phyloP scores from a whole-genome alignment of 35 echinoderm and acorn worm genomes.

The Lytechinus variegatus region DNA sequence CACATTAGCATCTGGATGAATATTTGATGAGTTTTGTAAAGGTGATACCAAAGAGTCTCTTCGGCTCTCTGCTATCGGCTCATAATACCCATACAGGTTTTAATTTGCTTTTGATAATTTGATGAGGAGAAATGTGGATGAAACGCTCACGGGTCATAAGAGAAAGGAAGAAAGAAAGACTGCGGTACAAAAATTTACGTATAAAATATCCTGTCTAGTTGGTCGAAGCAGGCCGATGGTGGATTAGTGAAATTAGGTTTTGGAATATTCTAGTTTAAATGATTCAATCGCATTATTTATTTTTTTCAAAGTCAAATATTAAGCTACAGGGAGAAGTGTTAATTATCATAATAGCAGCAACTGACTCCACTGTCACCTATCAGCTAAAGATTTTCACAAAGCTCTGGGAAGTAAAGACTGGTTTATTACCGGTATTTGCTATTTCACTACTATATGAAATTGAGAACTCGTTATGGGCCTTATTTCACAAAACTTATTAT shows the following conservation, averaged over 20 bases:
- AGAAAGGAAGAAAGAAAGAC: background rate
- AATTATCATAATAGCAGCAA: too few species aligned
- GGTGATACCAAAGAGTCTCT: background rate
- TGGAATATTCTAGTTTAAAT: background rate
- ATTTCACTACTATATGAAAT: too few species aligned
- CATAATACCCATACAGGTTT: background rate
- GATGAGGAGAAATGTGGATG: background rate
- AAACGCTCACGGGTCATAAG: background rate
- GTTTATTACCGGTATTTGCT: too few species aligned
- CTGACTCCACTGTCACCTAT: too few species aligned
- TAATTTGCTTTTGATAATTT: background rate
- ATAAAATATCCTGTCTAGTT: background rate
- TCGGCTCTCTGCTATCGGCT: background rate
- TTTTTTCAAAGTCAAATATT: too few species aligned
- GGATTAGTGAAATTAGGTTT: background rate
- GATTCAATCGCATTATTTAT: background rate
- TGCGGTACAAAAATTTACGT: background rate
- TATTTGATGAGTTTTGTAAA: background rate
- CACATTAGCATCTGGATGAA: background rate
- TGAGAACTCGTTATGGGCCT: too few species aligned
- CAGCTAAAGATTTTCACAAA: too few species aligned
- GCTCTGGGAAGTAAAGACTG: too few species aligned
- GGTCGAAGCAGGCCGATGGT: background rate
- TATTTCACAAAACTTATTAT: too few species aligned
- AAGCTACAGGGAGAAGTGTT: too few species aligned